These are phyloP conservation scores for Aldrovandia affinis DNA, from an alignment of 2,797 vertebrate species.

Conservation along the genomic window DNA sequence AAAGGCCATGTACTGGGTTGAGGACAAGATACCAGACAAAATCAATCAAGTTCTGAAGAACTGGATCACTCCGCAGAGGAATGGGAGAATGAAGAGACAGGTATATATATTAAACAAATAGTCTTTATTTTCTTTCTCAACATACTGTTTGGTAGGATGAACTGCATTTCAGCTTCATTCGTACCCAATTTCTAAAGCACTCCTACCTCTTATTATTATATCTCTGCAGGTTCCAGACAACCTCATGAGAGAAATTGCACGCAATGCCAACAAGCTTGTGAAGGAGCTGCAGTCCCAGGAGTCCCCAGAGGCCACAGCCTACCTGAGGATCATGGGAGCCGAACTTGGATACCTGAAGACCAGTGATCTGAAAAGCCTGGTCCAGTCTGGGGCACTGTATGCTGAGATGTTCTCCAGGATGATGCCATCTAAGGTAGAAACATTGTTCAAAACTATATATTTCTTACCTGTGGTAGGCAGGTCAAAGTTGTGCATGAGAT, in stretches of 20 bases:
- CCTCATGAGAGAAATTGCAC: constrained; percentile 75
- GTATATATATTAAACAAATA: constrained; percentile 51
- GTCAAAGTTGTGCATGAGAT: too few relatives aligned
- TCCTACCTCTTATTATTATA: not conserved
- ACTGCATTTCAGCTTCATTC: not conserved
- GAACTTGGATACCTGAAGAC: constrained; percentile 88
- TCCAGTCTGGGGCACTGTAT: constrained; percentile 62
- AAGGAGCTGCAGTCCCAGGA: constrained; percentile 79
- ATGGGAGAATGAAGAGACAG: constrained; percentile 62
- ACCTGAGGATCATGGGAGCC: constrained; percentile 83
- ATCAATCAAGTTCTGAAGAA: constrained; percentile 80
- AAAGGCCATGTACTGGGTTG: constrained; percentile 87
- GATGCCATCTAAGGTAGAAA: constrained; percentile 51
- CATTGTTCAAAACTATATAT: not conserved
- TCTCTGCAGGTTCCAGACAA: constrained; percentile 70
- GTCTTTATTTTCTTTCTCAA: not conserved
- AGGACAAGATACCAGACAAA: constrained; percentile 77
- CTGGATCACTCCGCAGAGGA: constrained; percentile 73
- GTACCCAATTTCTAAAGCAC: not conserved
- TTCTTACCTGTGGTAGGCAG: not conserved
- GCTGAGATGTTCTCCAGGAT: constrained; percentile 46
- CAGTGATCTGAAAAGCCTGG: constrained; percentile 75
- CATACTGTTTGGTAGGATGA: not conserved
- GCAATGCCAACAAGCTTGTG: constrained; percentile 82
- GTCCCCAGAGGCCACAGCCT: constrained; percentile 85